phyloP scores from a whole-genome alignment of 2,113 vertebrate genomes.

The Aspiorhynchus laticeps region DNA sequence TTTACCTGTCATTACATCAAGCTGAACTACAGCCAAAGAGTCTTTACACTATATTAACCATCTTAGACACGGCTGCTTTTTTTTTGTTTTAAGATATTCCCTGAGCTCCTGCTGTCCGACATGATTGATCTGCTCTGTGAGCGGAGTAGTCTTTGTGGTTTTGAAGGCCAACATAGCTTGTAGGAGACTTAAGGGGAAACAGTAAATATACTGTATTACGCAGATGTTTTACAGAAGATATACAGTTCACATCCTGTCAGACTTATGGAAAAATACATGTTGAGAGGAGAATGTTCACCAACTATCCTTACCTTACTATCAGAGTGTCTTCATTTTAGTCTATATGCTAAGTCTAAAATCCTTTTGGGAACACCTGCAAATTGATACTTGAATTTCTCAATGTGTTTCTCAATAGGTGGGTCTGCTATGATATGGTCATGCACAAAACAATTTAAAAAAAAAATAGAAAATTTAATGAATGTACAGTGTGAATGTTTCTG shows the following conservation, averaged over 20 bases:
- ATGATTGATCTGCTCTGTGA: constrained; percentile 41
- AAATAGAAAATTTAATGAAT: no score
- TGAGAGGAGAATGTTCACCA: not conserved
- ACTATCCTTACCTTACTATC: not conserved
- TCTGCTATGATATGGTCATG: not conserved
- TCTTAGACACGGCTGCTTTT: not conserved
- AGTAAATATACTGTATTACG: constrained; percentile 23
- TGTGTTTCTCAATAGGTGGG: not conserved
- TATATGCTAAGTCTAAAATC: not conserved
- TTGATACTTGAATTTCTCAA: not conserved
- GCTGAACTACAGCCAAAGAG: not conserved
- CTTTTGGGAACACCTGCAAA: not conserved
- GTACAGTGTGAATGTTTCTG: not conserved
- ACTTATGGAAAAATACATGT: not conserved
- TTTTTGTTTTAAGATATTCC: constrained; percentile 22
- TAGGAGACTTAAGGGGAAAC: constrained; percentile 7
- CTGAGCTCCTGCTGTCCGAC: not conserved
- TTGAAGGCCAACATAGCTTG: not conserved
- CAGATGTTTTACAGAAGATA: constrained; percentile 31
- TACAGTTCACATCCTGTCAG: constrained; percentile 48
- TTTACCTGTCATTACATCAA: not conserved
- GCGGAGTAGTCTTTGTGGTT: constrained; percentile 11
- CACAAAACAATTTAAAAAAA: not conserved
- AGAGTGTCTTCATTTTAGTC: not conserved
- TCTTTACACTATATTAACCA: not conserved